Evolutionary conservation across 2,888 invertebrate genomes (phyloP).

Genomic region (Anoplius nigerrimus): DNA sequence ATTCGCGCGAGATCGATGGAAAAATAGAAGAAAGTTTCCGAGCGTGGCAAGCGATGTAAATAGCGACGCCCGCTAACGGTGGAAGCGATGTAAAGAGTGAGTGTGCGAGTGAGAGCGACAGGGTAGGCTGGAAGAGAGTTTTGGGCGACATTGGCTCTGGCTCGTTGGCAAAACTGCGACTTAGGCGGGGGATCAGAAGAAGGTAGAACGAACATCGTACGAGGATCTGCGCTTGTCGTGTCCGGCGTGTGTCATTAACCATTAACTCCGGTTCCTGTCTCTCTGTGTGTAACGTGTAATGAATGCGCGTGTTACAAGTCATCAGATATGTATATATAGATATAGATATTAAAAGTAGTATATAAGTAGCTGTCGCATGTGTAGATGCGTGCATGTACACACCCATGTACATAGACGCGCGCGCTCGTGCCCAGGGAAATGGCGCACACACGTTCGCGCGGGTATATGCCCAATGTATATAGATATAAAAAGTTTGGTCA

Average conservation of each 20-base stretch:
- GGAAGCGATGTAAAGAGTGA: not conserved
- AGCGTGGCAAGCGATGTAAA: slow-evolving; percentile 8
- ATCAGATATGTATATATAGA: slow-evolving; percentile 41
- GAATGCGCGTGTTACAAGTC: not conserved
- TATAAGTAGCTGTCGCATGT: not conserved
- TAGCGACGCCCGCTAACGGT: slow-evolving; percentile 12
- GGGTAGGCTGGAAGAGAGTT: too few relatives aligned
- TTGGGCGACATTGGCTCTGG: too few relatives aligned
- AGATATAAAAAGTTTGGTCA: slow-evolving; percentile 49
- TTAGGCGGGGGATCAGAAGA: slow-evolving; percentile 25
- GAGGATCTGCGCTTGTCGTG: not conserved
- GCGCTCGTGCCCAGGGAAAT: slow-evolving; percentile 2
- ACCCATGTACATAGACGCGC: not conserved
- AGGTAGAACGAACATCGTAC: slow-evolving; percentile 17
- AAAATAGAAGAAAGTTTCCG: slow-evolving; percentile 14
- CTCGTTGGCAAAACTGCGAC: slow-evolving; percentile 11
- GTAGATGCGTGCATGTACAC: slow-evolving; percentile 11
- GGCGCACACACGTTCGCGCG: slow-evolving; percentile 34
- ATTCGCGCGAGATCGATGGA: not conserved
- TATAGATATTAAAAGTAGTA: slow-evolving; percentile 9
- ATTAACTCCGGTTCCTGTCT: slow-evolving; percentile 7
- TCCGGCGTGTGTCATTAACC: slow-evolving; percentile 12
- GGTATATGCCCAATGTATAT: slow-evolving; percentile 45
- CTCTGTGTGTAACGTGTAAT: slow-evolving; percentile 11
- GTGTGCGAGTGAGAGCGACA: too few relatives aligned